Percentiles rank a stretch among this genome's conserved stretches.
These are phyloP conservation scores for Eudemis profundana DNA, from an alignment of 2,888 invertebrate species.

Conservation along the genomic window DNA sequence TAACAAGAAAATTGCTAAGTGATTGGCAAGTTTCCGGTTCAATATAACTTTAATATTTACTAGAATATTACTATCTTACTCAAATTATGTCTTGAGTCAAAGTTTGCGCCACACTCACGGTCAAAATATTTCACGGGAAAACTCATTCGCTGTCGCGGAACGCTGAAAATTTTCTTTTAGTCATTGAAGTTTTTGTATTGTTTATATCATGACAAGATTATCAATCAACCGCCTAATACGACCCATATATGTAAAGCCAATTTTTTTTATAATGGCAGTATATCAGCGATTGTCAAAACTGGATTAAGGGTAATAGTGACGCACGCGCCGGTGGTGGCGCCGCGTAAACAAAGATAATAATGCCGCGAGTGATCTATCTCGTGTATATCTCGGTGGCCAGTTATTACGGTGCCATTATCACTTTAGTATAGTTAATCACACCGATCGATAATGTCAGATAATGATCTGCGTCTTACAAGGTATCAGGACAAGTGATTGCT, in stretches of 20 bases:
- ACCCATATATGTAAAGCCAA: too few relatives aligned
- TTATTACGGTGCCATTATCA: conserved; percentile 75
- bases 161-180: background rate
- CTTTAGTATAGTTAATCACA: conserved; percentile 76
- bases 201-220: too few relatives aligned
- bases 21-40: background rate
- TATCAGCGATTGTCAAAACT: background rate
- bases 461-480: conserved; percentile 67
- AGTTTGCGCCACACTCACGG: background rate
- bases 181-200: too few relatives aligned
- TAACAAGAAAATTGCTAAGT: conserved; percentile 6
- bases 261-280: too few relatives aligned
- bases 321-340: conserved; percentile 24
- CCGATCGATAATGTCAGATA: conserved; percentile 73
- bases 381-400: conserved; percentile 54
- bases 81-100: background rate
- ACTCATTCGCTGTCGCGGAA: background rate
- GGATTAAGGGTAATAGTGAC: conserved; percentile 13
- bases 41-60: background rate
- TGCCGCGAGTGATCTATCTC: conserved; percentile 51
- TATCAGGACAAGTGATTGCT: conserved; percentile 66
- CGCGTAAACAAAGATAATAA: conserved; percentile 62
- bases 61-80: too few relatives aligned
- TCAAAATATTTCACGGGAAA: background rate
- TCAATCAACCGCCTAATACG: too few relatives aligned